These are phyloP conservation scores for Chelonia mydas DNA, from an alignment of 2,797 vertebrate genomes.

Conservation along the genomic window DNA sequence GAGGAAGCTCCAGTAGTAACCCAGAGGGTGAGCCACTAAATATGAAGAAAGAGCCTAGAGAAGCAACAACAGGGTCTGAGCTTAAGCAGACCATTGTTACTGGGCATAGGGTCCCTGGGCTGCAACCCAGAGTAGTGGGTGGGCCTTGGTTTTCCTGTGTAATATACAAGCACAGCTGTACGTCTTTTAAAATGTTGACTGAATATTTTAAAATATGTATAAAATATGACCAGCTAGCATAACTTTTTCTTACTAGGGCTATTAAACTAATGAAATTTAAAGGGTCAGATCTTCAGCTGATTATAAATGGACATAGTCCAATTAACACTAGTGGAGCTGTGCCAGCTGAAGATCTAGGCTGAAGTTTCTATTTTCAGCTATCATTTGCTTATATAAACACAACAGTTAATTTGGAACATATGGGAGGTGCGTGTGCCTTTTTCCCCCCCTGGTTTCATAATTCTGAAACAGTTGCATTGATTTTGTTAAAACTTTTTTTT, in stretches of 20 bases:
- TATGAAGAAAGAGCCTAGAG: background rate
- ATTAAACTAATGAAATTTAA: background rate
- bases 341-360: conserved; percentile 35
- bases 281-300: background rate
- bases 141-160: no score
- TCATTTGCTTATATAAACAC: conserved; percentile 47
- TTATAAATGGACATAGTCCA: background rate
- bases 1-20: background rate
- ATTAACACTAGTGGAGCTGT: conserved; percentile 10
- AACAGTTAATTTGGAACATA: conserved; percentile 61
- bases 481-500: conserved; percentile 22
- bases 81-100: background rate
- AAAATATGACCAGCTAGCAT: background rate
- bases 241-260: background rate
- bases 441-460: conserved; percentile 12
- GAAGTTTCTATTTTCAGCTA: conserved; percentile 61
- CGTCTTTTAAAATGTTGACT: background rate
- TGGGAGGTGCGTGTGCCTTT: conserved; percentile 36
- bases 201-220: background rate
- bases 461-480: conserved; percentile 35
- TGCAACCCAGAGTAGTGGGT: no score
- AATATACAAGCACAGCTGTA: background rate
- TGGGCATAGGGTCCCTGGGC: background rate
- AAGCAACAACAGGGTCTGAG: background rate
- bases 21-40: background rate